Evolutionary conservation across 2,888 invertebrate species (phyloP), one percentile per base, ranked within the genome.

Genomic region (Plebejus melissa): DNA sequence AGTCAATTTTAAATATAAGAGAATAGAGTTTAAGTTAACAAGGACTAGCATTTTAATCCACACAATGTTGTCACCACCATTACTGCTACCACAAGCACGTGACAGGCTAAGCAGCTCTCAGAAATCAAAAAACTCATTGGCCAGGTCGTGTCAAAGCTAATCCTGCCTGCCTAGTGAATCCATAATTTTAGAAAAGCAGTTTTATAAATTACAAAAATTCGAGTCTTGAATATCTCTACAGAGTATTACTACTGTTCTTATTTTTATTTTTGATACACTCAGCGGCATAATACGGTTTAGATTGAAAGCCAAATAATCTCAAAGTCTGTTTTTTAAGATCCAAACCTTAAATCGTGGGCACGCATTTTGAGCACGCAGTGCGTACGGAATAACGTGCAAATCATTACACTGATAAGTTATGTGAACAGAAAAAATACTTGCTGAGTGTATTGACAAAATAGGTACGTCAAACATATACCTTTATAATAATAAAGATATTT

Each of bases 231-330:
- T 82, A 83, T 74, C 38, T 74, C 69, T 76, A 75, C 71, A 74
- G 65, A 85, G 82, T 83, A 76, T 82, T 83, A 83, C 82, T 86
- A 85, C 84, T 87, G 85, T 86, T 88, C 84, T 80, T 80, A 83
- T 89, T 50, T 16, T 28, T 32, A 75, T n/a, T n/a, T 72, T 69
- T 46, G 46, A 54, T 54, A 72, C 72, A 72, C 72, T 50, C 50
- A 72, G 72, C 46, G 72, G 13, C 54, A 54, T 70, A 22, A 38
- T 28, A 38, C n/a, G 4, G 2, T 70, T 70, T n/a, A 41, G 60
- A 28, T 65, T 65, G 16, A 22, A 71, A 71, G 46, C n/a, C 11
- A 71, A 36, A 69, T 69, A 69, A 70, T 70, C 38, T 70, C 70
- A 38, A 41, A 70, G 22, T 58, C 22, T 58, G 58, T 58, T 58